Percentiles rank a stretch among this genome's conserved stretches.
phyloP scores from a whole-genome alignment of 1,140 invertebrate genomes.

The Drosophila bipectinata region DNA sequence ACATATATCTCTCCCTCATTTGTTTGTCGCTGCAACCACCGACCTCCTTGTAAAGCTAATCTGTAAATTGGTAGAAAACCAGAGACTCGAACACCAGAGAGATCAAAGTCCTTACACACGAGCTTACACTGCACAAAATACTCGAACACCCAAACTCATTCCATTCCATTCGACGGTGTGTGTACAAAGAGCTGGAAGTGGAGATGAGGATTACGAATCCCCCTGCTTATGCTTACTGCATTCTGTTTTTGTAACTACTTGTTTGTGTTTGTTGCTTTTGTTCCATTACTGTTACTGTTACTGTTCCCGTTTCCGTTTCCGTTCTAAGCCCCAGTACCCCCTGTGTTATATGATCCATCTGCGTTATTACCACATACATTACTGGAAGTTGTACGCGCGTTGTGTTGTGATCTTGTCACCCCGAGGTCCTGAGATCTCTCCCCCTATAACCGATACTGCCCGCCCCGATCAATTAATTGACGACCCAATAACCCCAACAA shows the following conservation, averaged over 20 bases:
- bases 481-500: constrained; percentile 35
- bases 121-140: constrained; percentile 34
- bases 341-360: constrained; percentile 37
- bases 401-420: constrained; percentile 64
- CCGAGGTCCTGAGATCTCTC: constrained; percentile 9
- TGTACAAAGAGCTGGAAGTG: constrained; percentile 34
- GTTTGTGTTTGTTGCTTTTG: constrained; percentile 33
- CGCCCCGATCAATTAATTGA: constrained; percentile 15
- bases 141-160: constrained; percentile 10
- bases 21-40: background rate
- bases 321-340: constrained; percentile 5
- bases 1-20: background rate
- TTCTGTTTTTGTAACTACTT: constrained; percentile 40
- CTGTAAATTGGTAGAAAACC: constrained; percentile 34
- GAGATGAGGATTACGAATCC: constrained; percentile 13
- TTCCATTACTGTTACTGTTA: constrained; percentile 8
- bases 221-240: constrained; percentile 37
- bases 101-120: constrained; percentile 17
- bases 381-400: constrained; percentile 68
- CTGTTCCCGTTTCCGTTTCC: constrained; percentile 23
- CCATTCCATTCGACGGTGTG: constrained; percentile 22
- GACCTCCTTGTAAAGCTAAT: background rate
- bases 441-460: background rate
- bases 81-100: constrained; percentile 3
- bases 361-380: constrained; percentile 14